Evolutionary conservation across 2,888 invertebrate species (phyloP).

Genomic region (Halictus ligatus): DNA sequence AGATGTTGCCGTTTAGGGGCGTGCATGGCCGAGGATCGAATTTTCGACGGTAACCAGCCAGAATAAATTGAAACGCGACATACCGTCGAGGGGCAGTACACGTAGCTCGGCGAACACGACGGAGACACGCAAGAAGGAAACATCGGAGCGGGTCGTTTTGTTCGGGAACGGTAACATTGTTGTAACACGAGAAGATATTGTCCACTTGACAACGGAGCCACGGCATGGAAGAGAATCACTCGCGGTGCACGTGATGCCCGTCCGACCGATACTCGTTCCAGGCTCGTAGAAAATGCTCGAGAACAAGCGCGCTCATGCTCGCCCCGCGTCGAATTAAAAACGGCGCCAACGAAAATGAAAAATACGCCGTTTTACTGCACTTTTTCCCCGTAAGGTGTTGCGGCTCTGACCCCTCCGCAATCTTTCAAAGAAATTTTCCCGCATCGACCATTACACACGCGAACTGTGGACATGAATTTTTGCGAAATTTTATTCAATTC

Average conservation of each 20-base stretch:
- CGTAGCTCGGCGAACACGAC: constrained; percentile 28
- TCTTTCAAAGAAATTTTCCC: too few relatives aligned
- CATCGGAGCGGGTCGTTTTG: constrained; percentile 69
- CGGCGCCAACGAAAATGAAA: constrained; percentile 1
- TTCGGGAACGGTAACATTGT: constrained; percentile 75
- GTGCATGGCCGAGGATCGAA: not conserved
- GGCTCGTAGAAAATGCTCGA: constrained; percentile 18
- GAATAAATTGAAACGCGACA: constrained; percentile 57
- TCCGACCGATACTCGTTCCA: constrained; percentile 42
- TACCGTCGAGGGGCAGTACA: constrained; percentile 25
- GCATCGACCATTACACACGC: too few relatives aligned
- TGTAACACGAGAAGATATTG: constrained; percentile 79
- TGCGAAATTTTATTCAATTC: too few relatives aligned
- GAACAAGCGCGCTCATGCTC: not conserved
- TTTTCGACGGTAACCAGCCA: constrained; percentile 14
- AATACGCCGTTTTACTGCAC: not conserved
- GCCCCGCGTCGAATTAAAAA: not conserved
- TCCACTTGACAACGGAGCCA: constrained; percentile 74
- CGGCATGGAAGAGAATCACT: constrained; percentile 72
- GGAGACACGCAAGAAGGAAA: constrained; percentile 55
- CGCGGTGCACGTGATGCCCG: constrained; percentile 70
- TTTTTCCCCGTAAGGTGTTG: not conserved
- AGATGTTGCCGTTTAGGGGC: too few relatives aligned
- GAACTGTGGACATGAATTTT: too few relatives aligned
- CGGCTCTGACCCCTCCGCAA: too few relatives aligned